phyloP scores from a whole-genome alignment of 2,888 invertebrate genomes.

The Hyles lineata region DNA sequence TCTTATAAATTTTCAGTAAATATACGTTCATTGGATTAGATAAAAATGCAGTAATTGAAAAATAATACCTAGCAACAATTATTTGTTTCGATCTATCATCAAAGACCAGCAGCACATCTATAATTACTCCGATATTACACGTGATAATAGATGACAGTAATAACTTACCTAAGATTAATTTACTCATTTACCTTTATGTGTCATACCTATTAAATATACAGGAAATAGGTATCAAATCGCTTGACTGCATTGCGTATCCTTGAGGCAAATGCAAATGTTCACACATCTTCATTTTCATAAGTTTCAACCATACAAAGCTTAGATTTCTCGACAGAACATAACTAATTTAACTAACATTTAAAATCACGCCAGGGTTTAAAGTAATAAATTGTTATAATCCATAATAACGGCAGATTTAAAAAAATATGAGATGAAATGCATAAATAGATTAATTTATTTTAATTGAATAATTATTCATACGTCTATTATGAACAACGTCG shows the following conservation, averaged over 20 bases:
- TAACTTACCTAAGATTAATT: no score
- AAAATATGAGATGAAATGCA: background rate
- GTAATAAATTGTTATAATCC: background rate
- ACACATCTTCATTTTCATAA: slow-evolving; percentile 1
- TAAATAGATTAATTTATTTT: slow-evolving; percentile 17
- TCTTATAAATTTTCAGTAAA: no score
- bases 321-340: background rate
- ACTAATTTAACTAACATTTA: slow-evolving; percentile 1
- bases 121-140: no score
- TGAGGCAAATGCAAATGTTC: background rate
- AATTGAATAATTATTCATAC: slow-evolving; percentile 11
- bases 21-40: no score
- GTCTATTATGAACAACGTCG: slow-evolving; percentile 14
- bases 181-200: no score
- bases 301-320: background rate
- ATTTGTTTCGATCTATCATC: no score
- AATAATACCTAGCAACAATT: no score
- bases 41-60: no score
- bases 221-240: background rate
- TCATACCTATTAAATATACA: background rate
- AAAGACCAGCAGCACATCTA: no score
- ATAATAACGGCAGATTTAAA: background rate
- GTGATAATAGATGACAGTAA: no score
- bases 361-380: background rate
- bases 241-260: background rate